Percentiles rank a stretch among this genome's conserved stretches.
These are phyloP conservation scores for Panurus biarmicus DNA, from an alignment of 2,113 vertebrate genomes.

Conservation along the genomic window DNA sequence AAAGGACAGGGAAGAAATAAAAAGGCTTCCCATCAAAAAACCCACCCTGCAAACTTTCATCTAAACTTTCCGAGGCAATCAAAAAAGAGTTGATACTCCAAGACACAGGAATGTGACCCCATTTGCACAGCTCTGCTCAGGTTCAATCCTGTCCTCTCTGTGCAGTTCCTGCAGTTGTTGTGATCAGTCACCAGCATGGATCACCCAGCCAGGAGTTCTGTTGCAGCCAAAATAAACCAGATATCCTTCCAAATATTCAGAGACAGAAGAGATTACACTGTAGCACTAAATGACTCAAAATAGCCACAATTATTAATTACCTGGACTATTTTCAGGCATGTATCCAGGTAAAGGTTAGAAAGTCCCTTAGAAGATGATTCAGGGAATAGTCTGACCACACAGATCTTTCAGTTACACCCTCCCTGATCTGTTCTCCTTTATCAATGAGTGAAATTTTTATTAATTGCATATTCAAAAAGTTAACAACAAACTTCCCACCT, in stretches of 20 bases:
- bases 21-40: background rate
- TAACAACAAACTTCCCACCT: background rate
- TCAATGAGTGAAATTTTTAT: background rate
- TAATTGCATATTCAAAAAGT: background rate
- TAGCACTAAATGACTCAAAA: background rate
- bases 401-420: background rate
- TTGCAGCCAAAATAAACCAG: slow-evolving; percentile 23
- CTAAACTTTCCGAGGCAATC: background rate
- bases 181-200: background rate
- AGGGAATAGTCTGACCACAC: background rate
- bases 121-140: background rate
- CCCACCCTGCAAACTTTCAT: background rate
- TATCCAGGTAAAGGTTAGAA: background rate
- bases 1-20: background rate
- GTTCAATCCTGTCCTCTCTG: background rate
- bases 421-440: background rate
- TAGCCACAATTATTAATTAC: background rate
- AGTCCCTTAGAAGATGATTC: background rate
- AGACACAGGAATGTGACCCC: background rate
- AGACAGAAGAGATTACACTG: background rate
- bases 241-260: slow-evolving; percentile 11
- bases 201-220: background rate
- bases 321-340: background rate
- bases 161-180: background rate
- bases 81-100: background rate